Evolutionary conservation across 2,888 invertebrate genomes (phyloP), one percentile per base, ranked within the genome.

Genomic region (Nyleta sp.): DNA sequence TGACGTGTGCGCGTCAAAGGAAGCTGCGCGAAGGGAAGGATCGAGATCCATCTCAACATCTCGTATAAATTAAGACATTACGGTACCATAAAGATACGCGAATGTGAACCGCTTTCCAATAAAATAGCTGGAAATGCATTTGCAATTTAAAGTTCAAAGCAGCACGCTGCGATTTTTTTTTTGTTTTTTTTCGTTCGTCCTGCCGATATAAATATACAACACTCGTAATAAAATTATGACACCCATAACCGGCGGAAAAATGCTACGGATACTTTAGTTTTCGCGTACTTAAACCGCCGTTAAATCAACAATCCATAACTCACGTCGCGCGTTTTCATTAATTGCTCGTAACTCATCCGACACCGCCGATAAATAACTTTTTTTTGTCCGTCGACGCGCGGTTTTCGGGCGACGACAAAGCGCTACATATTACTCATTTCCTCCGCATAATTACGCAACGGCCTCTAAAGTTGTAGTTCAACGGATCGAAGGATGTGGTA

Each of bases 401-500:
- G 31, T 67, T 62, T 64, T 67, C 13, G 18, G 60, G 22, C 22
- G 13, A 35, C 65, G 59, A 74, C 74, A 74, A 74, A 74, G 48
- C 38, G 46, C 33, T 67, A 70, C 62, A 70, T 52, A 60, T 71
- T 71, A 71, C 53, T 77, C 50, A 53, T 65, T 71, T 71, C 71
- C 53, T 59, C 38, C 13, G 53, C 60, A 65, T 77, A 71, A 77
- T 77, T 72, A 72, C 67, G 72, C 62, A 77, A 67, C 71, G 52
- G 53, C 53, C 55, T 62, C 35, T 72, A 72, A 72, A 77, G 40
- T 72, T 77, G 60, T 72, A 77, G 72, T 67, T 77, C 42, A 65
- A 40, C 67, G 60, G 60, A 67, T 72, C 77, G 71, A 71, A 77
- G 72, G 77, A 77, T 77, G 77, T 72, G 77, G 72, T 77, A 77